These are phyloP conservation scores for Lasiurus cinereus DNA, from an alignment of 2,113 vertebrate genomes.

Conservation along the genomic window DNA sequence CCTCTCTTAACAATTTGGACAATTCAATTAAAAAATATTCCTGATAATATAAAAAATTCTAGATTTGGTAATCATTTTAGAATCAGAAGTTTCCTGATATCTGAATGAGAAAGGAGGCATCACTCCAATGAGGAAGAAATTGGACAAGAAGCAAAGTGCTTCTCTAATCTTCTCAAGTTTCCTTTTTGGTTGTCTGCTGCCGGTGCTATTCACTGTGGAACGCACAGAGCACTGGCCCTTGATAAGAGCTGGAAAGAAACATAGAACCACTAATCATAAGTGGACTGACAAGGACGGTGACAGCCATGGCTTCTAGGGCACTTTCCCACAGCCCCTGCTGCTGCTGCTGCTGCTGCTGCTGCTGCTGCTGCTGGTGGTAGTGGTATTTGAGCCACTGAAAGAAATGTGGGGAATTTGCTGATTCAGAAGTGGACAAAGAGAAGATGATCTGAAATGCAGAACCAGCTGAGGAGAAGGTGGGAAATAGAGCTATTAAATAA, in stretches of 20 bases:
- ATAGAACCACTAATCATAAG: neutral
- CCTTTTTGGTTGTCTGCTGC: neutral
- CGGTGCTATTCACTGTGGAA: neutral
- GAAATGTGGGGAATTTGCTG: neutral
- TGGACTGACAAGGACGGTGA: neutral
- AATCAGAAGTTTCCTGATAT: conserved; percentile 39
- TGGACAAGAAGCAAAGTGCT: neutral
- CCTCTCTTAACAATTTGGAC: neutral
- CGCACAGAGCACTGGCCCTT: neutral
- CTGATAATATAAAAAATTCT: neutral
- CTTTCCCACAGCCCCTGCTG: neutral
- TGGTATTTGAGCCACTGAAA: neutral
- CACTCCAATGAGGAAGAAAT: neutral
- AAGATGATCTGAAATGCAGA: neutral
- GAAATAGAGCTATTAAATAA: neutral
- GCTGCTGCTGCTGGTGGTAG: neutral
- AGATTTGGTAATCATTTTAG: neutral
- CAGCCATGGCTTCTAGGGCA: neutral
- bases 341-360: accelerated
- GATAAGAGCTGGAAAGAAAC: neutral
- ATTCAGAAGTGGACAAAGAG: neutral
- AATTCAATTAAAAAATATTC: conserved; percentile 28
- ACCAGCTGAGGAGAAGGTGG: neutral
- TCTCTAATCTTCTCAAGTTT: conserved; percentile 44
- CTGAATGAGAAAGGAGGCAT: neutral